phyloP scores from a whole-genome alignment of 2,797 vertebrate genomes.

The Sebastes oblongus region DNA sequence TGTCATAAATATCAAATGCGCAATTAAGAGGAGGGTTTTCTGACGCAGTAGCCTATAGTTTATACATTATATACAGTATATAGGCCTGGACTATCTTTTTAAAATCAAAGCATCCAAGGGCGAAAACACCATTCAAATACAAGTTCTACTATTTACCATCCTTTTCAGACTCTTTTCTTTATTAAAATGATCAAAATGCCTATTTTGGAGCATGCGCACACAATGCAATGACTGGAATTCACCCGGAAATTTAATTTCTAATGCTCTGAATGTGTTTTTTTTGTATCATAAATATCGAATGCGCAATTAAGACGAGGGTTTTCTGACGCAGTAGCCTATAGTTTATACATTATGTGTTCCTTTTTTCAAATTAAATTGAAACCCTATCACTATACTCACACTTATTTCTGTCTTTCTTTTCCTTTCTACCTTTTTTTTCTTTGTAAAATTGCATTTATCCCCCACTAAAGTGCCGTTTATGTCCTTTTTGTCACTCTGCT shows the following conservation, averaged over 20 bases:
- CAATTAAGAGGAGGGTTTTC: not conserved
- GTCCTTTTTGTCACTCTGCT: conserved; percentile 7
- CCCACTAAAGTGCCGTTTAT: conserved; percentile 31
- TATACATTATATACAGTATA: not conserved
- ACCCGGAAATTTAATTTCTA: rapidly evolving
- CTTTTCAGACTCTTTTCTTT: not conserved
- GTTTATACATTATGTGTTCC: not conserved
- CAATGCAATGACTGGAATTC: rapidly evolving
- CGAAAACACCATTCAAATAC: not conserved
- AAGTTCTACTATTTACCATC: not conserved
- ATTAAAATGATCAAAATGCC: not conserved
- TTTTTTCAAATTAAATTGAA: not conserved
- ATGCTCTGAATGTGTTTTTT: not conserved
- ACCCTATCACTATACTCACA: not conserved
- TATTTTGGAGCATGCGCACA: not conserved
- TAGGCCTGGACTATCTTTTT: not conserved
- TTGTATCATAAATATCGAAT: not conserved
- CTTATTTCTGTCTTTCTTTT: not conserved
- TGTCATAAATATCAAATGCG: not conserved
- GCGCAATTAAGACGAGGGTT: not conserved
- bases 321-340: not conserved
- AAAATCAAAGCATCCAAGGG: not conserved
- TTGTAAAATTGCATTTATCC: not conserved
- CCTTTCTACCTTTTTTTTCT: not conserved
- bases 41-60: not conserved